These are phyloP conservation scores for Clarias macrocephalus DNA, from an alignment of 2,113 vertebrate genomes.

Conservation along the genomic window DNA sequence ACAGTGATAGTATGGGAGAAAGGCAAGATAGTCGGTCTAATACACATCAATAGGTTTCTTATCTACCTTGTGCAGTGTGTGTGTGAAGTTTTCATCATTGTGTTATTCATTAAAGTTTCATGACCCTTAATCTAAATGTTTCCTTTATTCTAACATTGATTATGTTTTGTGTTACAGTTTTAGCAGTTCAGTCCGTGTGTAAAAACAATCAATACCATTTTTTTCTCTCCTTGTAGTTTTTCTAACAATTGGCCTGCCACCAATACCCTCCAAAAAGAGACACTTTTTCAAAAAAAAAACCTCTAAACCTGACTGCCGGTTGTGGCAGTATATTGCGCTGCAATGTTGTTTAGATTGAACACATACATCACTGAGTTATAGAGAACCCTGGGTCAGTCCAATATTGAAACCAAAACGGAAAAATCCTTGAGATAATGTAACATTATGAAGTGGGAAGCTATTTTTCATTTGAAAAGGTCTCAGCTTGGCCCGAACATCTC, in stretches of 20 bases:
- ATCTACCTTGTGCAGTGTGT: not conserved
- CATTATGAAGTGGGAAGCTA: not conserved
- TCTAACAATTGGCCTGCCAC: conserved; percentile 1
- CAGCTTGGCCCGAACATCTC: not conserved
- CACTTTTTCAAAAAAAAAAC: not conserved
- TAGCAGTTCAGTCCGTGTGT: not conserved
- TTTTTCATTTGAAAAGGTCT: not conserved
- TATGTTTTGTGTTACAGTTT: conserved; percentile 21
- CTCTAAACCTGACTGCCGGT: not conserved
- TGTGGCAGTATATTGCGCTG: not conserved
- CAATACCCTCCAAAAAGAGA: not conserved
- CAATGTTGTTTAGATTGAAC: not conserved
- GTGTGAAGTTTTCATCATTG: not conserved
- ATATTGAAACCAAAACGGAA: not conserved
- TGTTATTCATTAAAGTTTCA: not conserved
- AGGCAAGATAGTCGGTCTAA: not conserved
- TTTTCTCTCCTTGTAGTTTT: not conserved
- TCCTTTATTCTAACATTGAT: conserved; percentile 4
- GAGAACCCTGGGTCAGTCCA: not conserved
- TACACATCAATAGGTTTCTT: too few species aligned
- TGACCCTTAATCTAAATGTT: not conserved
- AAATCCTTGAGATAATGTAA: not conserved
- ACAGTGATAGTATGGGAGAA: not conserved
- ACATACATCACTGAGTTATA: conserved; percentile 9
- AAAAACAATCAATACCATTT: conserved; percentile 24